Evolutionary conservation across 2,113 vertebrate genomes (phyloP).

Genomic region (Nicator chloris): DNA sequence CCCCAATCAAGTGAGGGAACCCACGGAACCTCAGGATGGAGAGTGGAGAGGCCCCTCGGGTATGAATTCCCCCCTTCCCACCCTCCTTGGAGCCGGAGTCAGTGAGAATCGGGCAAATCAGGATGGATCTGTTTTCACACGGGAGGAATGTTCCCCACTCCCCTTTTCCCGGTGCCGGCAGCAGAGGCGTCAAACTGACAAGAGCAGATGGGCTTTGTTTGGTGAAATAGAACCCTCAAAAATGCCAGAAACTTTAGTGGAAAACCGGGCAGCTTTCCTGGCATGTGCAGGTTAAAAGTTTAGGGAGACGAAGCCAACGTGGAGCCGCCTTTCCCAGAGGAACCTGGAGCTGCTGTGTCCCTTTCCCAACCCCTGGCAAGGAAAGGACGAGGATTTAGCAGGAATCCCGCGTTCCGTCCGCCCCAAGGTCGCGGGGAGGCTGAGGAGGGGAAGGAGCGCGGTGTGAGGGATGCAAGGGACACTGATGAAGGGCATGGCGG

Average conservation of each 20-base stretch:
- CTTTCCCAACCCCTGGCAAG: neutral
- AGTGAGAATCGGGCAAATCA: neutral
- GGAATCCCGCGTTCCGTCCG: neutral
- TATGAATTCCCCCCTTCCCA: neutral
- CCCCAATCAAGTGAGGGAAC: accelerated
- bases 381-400: slow-evolving; percentile 22
- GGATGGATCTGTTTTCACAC: slow-evolving; percentile 50
- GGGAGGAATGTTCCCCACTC: slow-evolving; percentile 18
- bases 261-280: slow-evolving; percentile 43
- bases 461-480: neutral
- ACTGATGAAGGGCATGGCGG: neutral
- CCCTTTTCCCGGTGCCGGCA: neutral
- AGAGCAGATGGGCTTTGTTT: slow-evolving; percentile 67
- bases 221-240: neutral
- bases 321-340: neutral
- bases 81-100: neutral
- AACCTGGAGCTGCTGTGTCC: slow-evolving; percentile 43
- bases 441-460: neutral
- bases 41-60: neutral
- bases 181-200: slow-evolving; percentile 43
- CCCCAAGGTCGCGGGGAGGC: neutral
- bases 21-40: neutral
- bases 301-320: neutral
- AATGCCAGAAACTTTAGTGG: neutral
- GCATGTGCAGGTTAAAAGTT: slow-evolving; percentile 18